Base-by-base conservation (phyloP, 2,113 vertebrate genomes). In the Todiramphus chloris region DNA sequence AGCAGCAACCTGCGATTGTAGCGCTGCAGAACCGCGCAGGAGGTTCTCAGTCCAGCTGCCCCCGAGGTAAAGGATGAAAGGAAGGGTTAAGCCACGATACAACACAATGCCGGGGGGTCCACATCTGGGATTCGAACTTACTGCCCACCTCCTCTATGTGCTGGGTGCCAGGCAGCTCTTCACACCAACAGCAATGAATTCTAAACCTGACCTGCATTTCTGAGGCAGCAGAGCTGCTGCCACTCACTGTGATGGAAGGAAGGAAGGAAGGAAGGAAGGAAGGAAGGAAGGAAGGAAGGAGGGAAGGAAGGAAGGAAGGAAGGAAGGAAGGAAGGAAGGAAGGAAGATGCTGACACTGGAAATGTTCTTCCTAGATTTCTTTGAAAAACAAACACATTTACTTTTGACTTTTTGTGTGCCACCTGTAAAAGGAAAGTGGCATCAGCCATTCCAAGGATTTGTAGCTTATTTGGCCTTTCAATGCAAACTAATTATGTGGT, bases 301-400 rank as follows among this genome's bases (percentile, higher is more conserved):
- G 39, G 64, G 58, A 46, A 46, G 44, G 44, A 46, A 46, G 46
- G 46, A 46, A 46, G 46, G 46, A 46, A 46, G 46, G 46, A 46
- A 46, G 46, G 46, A 46, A 46, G 44, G 44, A 19, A 19, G 18
- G 44, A 46, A 19, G 44, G 48, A 41, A 41, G 39, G 39, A 41
- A 41, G 39, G 48, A 41, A 41, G 53, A 30, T 55, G 28, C n/a
- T 19, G 9, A 24, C 55, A 15, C 60, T 82, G 41, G 35, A 39
- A 76, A 50, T 30, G 13, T 63, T 95, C 66, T 73, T 64, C 5
- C 16, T 6, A 1, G 53, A 76, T 55, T 73, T 76, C 64, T 96
- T 83, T 94, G 85, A 93, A 93, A 95, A 96, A 67, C 51, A 90
- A 89, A 74, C 62, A 64, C 16, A 39, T 93, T 90, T 79, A 51